Percentiles rank a stretch among this genome's conserved stretches.
These are phyloP conservation scores for Pseudomyrmex gracilis DNA, from an alignment of 1,140 invertebrate genomes.

Conservation along the genomic window DNA sequence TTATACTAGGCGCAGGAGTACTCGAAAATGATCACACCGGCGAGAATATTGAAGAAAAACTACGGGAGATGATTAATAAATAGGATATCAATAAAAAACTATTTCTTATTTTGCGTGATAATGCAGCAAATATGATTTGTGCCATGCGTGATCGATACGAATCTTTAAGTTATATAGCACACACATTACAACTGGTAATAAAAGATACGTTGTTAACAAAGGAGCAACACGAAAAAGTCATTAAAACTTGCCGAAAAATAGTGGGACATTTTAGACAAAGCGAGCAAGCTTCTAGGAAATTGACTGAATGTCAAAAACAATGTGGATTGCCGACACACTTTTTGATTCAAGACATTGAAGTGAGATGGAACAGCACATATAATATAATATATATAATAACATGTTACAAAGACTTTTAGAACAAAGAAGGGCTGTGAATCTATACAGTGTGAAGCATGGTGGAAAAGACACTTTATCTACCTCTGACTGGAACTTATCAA, in stretches of 20 bases:
- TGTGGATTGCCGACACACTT: background rate
- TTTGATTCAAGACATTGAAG: slow-evolving; percentile 4
- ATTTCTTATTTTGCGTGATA: background rate
- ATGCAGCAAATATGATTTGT: slow-evolving; percentile 15
- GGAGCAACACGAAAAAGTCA: background rate
- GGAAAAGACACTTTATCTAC: background rate
- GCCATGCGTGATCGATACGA: background rate
- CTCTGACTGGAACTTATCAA: background rate
- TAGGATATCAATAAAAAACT: slow-evolving; percentile 1
- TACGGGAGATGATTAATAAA: background rate
- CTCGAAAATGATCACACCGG: background rate
- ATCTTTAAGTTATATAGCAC: background rate
- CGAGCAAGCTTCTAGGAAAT: slow-evolving; percentile 3
- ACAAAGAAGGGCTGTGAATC: slow-evolving; percentile 1
- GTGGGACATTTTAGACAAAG: background rate
- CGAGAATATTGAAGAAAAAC: background rate
- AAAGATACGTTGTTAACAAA: background rate
- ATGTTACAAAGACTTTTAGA: background rate
- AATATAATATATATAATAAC: too few species aligned
- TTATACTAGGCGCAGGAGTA: background rate
- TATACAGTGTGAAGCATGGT: background rate
- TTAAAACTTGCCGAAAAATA: background rate
- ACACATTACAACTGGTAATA: slow-evolving; percentile 5
- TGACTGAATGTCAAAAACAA: background rate
- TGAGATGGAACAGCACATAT: background rate